Evolutionary conservation across 2,888 invertebrate species (phyloP).

Genomic region (Uloborus plumipes): DNA sequence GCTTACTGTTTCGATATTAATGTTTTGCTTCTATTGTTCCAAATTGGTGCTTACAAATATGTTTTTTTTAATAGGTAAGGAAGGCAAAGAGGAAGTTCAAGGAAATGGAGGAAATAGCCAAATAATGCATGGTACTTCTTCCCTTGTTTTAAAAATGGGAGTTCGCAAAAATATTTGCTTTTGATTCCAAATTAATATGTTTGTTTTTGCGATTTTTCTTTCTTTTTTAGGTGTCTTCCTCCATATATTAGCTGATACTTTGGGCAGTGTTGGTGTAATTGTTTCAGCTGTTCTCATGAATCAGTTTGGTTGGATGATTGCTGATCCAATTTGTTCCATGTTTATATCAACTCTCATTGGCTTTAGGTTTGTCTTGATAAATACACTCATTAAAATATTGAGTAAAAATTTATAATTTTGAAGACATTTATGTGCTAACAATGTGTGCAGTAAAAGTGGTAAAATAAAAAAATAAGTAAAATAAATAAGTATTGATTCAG

Average conservation of each 20-base stretch:
- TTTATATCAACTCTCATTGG: conserved; percentile 93
- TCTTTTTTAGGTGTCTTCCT: conserved; percentile 84
- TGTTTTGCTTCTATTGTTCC: not conserved
- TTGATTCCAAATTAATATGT: conserved; percentile 1
- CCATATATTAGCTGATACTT: conserved; percentile 94
- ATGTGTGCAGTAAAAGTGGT: too few species aligned
- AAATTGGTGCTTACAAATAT: not conserved
- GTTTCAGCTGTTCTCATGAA: conserved; percentile 94
- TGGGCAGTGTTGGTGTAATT: conserved; percentile 97
- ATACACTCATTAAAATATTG: too few species aligned
- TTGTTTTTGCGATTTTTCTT: not conserved
- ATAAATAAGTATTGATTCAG: too few species aligned
- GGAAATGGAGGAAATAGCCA: conserved; percentile 67
- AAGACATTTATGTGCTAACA: too few species aligned
- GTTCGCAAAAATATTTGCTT: not conserved
- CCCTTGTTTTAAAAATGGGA: not conserved
- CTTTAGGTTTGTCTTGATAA: conserved; percentile 78
- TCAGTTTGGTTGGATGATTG: conserved; percentile 97
- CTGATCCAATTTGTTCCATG: conserved; percentile 98
- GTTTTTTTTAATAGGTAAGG: conserved; percentile 19
- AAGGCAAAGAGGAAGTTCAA: conserved; percentile 42
- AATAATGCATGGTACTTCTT: conserved; percentile 72
- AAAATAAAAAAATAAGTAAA: too few species aligned
- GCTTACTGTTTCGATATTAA: too few species aligned
- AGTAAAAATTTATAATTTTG: too few species aligned